Conservation (phyloP, 1,140 invertebrate genomes). For the Drosophila albomicans region DNA sequence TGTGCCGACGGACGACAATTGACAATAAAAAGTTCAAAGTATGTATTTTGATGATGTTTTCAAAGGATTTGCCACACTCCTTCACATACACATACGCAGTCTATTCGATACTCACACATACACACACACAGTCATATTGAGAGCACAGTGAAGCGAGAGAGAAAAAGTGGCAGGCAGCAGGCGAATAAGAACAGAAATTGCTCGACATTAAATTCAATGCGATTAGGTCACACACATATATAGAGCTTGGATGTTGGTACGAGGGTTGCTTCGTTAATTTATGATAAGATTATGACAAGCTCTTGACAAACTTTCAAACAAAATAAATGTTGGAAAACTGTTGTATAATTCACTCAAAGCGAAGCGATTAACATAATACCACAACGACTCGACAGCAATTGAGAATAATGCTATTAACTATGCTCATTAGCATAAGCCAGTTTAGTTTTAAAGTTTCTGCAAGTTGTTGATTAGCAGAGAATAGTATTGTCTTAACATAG, state of each 20-base stretch:
- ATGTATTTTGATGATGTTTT: constrained; percentile 71
- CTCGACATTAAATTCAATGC: constrained; percentile 80
- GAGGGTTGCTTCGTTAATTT: constrained; percentile 12
- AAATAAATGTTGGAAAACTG: not conserved
- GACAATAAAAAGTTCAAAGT: constrained; percentile 81
- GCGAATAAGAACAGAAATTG: constrained; percentile 57
- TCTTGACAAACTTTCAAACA: not conserved
- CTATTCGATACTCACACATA: constrained; percentile 1
- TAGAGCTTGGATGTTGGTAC: constrained; percentile 1
- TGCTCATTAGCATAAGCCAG: not conserved
- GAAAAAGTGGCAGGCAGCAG: constrained; percentile 25
- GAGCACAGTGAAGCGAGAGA: constrained; percentile 21
- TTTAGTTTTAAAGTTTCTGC: not conserved
- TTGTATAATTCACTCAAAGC: constrained; percentile 2
- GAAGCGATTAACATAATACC: constrained; percentile 3
- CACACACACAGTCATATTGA: not conserved
- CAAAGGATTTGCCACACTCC: constrained; percentile 52
- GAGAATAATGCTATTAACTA: not conserved
- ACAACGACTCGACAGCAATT: not conserved
- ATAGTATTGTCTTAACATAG: too few species aligned
- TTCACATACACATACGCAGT: not conserved
- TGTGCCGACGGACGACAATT: constrained; percentile 61
- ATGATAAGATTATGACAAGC: not conserved
- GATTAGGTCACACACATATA: constrained; percentile 64
- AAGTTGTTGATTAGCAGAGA: not conserved